These are phyloP conservation scores for Choloepus didactylus DNA, from an alignment of 2,797 vertebrate genomes.

Conservation along the genomic window DNA sequence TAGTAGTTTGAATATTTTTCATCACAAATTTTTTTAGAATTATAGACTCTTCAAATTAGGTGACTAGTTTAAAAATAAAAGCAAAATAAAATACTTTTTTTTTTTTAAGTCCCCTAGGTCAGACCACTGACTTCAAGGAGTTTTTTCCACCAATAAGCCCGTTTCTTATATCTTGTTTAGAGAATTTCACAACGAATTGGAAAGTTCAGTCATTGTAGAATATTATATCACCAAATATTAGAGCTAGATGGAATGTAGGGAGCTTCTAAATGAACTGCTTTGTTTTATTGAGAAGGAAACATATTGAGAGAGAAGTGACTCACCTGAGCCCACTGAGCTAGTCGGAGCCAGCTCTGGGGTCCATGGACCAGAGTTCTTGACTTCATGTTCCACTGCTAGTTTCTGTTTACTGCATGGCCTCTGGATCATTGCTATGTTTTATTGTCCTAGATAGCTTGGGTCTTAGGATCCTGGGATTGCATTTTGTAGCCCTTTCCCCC, in stretches of 20 bases:
- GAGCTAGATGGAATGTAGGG: background rate
- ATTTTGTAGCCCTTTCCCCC: background rate
- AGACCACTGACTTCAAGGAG: background rate
- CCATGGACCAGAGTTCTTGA: background rate
- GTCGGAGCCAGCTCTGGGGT: background rate
- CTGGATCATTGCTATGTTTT: background rate
- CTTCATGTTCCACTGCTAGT: background rate
- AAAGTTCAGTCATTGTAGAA: background rate
- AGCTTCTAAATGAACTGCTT: background rate
- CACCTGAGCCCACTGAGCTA: background rate
- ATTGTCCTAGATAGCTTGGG: background rate
- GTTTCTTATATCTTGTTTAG: background rate
- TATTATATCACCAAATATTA: background rate
- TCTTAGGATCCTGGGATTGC: background rate
- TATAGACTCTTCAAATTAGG: slow-evolving; percentile 8
- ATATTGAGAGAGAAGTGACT: background rate
- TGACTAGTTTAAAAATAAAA: background rate
- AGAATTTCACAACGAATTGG: slow-evolving; percentile 11
- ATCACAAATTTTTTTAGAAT: background rate
- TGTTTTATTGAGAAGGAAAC: background rate
- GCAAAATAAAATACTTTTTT: background rate
- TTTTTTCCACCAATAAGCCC: background rate
- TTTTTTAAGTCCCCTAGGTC: background rate
- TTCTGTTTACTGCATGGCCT: background rate
- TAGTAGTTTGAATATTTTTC: background rate